Conservation (phyloP, 1,140 invertebrate species). For the Eumaeus atala region DNA sequence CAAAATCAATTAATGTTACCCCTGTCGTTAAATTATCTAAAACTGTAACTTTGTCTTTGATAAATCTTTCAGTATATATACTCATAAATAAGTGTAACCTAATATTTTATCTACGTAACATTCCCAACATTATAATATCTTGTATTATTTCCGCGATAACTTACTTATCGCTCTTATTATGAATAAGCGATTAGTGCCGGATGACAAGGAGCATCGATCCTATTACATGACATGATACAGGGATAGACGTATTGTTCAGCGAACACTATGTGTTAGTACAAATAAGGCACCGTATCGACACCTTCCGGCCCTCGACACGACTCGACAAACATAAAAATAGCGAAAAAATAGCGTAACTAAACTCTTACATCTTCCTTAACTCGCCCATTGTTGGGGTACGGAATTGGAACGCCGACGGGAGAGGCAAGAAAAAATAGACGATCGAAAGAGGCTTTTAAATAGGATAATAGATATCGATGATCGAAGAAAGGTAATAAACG, state of each 20-base stretch:
- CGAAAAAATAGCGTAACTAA: conserved; percentile 73
- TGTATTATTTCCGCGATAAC: conserved; percentile 1
- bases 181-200: background rate
- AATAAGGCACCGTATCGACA: conserved; percentile 63
- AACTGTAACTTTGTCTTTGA: too few species aligned
- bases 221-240: conserved; percentile 4
- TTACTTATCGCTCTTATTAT: background rate
- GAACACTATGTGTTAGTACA: conserved; percentile 46
- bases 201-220: background rate
- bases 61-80: too few species aligned
- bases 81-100: too few species aligned
- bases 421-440: conserved; percentile 56
- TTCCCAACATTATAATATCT: too few species aligned
- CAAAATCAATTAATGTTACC: too few species aligned
- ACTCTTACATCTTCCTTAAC: conserved; percentile 73
- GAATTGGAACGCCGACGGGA: conserved; percentile 60
- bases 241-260: conserved; percentile 3
- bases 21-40: too few species aligned
- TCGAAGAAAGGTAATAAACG: conserved; percentile 68
- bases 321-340: conserved; percentile 68
- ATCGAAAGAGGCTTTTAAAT: conserved; percentile 71
- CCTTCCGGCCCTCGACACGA: conserved; percentile 67
- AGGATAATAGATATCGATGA: conserved; percentile 72
- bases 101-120: too few species aligned
- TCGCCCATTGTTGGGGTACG: conserved; percentile 55